These are phyloP conservation scores for Matsumyia berberina DNA, from an alignment of 2,888 invertebrate genomes.

Conservation along the genomic window DNA sequence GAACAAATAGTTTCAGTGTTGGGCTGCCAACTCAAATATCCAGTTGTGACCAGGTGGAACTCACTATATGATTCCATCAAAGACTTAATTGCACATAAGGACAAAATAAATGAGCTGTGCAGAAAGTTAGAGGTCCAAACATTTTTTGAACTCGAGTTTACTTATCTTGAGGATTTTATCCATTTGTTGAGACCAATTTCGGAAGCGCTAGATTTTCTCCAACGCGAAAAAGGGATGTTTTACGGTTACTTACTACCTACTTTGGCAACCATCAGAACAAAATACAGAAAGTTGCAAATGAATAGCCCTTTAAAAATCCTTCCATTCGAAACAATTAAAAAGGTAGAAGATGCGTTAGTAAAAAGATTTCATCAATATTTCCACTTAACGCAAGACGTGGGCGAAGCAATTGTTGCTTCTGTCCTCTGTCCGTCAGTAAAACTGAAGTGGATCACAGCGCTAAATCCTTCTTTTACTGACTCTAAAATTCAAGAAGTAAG, in stretches of 20 bases:
- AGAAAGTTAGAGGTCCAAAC: neutral
- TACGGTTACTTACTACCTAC: constrained; percentile 20
- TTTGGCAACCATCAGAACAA: constrained; percentile 16
- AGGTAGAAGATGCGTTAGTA: no score
- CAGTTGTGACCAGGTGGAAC: no score
- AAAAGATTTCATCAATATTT: no score
- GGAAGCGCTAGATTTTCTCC: constrained; percentile 1
- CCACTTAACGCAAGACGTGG: no score
- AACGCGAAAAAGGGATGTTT: constrained; percentile 1
- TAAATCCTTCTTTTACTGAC: no score
- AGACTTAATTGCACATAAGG: neutral
- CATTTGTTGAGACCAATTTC: constrained; percentile 9
- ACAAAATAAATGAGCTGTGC: neutral
- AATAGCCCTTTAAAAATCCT: no score
- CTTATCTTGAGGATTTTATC: neutral
- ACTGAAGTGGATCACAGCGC: no score
- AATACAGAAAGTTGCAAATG: no score
- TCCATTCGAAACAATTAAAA: no score
- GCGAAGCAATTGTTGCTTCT: no score
- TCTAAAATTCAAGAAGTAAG: no score
- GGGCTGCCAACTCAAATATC: neutral
- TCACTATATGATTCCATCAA: neutral
- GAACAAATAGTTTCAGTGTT: neutral
- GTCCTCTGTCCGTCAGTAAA: no score
- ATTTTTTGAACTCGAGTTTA: neutral